phyloP scores from a whole-genome alignment of 1,140 invertebrate genomes.

The Dinoponera quadriceps region DNA sequence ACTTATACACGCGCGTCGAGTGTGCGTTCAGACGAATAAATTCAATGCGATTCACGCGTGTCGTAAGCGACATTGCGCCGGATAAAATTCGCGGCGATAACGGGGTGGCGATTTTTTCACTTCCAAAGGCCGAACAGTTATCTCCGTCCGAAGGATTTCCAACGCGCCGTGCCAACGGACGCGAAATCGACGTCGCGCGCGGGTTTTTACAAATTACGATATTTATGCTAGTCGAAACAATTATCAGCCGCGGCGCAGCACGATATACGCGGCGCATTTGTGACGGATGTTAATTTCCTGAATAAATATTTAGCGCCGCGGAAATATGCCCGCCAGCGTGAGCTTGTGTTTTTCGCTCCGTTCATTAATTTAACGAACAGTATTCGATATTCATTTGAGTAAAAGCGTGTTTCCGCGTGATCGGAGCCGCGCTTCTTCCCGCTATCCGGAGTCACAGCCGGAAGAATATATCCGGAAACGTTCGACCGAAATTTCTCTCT shows the following conservation, averaged over 20 bases:
- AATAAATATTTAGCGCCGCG: conserved; percentile 62
- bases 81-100: conserved; percentile 69
- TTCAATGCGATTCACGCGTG: neutral
- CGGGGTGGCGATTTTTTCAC: conserved; percentile 71
- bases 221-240: conserved; percentile 62
- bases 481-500: too few species aligned
- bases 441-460: too few species aligned
- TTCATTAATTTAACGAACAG: conserved; percentile 58
- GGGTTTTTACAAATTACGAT: conserved; percentile 58
- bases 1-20: neutral
- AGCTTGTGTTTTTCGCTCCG: conserved; percentile 57
- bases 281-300: conserved; percentile 64
- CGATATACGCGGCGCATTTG: conserved; percentile 20
- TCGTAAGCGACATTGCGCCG: conserved; percentile 4
- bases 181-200: conserved; percentile 5
- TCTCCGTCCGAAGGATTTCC: conserved; percentile 30
- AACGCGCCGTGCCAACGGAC: conserved; percentile 17
- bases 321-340: conserved; percentile 61
- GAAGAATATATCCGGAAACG: too few species aligned
- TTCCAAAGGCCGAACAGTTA: conserved; percentile 77
- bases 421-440: too few species aligned
- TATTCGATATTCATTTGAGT: conserved; percentile 60
- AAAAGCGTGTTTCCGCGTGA: conserved; percentile 43
- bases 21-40: neutral
- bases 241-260: conserved; percentile 49